These are phyloP conservation scores for Calypte anna DNA, from an alignment of 2,113 vertebrate genomes.

Conservation along the genomic window DNA sequence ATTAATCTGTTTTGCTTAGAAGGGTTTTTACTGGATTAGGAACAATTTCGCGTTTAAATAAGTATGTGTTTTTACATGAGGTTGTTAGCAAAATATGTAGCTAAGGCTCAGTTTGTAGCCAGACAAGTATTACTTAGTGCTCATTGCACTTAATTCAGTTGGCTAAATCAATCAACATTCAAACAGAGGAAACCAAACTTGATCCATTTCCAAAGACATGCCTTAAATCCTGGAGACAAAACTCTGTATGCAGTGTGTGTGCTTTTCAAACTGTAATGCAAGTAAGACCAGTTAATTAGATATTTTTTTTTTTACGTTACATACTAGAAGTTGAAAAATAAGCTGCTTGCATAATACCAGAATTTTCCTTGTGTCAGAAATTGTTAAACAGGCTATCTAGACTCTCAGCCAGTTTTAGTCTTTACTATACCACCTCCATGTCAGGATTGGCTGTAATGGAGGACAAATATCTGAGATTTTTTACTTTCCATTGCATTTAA, in stretches of 20 bases:
- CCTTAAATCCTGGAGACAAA: not conserved
- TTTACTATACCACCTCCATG: not conserved
- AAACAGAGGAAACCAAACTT: not conserved
- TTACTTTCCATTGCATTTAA: not conserved
- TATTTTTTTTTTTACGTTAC: not conserved
- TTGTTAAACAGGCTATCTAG: too few relatives aligned
- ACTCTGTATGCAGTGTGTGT: not conserved
- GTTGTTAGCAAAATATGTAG: not conserved
- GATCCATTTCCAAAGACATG: not conserved
- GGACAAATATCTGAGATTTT: not conserved
- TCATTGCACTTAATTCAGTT: not conserved
- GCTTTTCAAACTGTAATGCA: not conserved
- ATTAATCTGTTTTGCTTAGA: not conserved
- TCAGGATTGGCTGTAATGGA: not conserved
- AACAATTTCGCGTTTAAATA: not conserved
- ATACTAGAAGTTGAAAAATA: not conserved
- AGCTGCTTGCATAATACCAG: not conserved
- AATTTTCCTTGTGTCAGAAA: not conserved
- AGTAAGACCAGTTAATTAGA: not conserved
- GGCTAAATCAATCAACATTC: not conserved
- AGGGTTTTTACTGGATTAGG: not conserved
- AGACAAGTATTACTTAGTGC: not conserved
- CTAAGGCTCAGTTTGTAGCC: not conserved
- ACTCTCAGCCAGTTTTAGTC: too few relatives aligned
- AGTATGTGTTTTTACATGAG: not conserved